A percentile compares a stretch with the other conserved stretches of the same genome.
Conservation (phyloP, 2,797 vertebrate genomes). For the Chanos chanos region DNA sequence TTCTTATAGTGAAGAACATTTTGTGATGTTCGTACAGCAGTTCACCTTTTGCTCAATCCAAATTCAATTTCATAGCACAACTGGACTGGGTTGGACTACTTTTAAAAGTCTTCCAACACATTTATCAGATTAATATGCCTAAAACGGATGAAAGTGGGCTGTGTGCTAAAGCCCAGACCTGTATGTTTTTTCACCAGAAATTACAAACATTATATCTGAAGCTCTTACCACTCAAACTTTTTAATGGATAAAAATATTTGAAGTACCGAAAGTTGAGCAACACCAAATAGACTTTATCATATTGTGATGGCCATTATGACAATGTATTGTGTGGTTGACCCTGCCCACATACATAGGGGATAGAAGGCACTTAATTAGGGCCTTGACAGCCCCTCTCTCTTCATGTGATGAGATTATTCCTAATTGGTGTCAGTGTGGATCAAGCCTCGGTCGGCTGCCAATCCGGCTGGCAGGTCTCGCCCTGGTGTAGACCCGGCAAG, state of each 20-base stretch:
- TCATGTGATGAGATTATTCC: constrained; percentile 99
- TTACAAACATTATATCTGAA: background rate
- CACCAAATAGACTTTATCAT: constrained; percentile 76
- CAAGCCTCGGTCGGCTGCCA: constrained; percentile 88
- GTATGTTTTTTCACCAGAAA: background rate
- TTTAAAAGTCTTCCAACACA: too few relatives aligned
- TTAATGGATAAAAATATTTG: too few relatives aligned
- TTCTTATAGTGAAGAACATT: constrained; percentile 45
- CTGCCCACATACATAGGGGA: constrained; percentile 89
- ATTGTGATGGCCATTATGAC: constrained; percentile 92
- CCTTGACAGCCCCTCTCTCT: constrained; percentile 95
- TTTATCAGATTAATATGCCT: too few relatives aligned
- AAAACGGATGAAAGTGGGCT: too few relatives aligned
- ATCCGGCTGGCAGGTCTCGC: constrained; percentile 91
- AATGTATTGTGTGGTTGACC: constrained; percentile 91
- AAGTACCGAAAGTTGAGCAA: constrained; percentile 58
- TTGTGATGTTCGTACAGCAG: background rate
- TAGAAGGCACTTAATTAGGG: constrained; percentile 97
- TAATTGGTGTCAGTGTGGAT: constrained; percentile 99
- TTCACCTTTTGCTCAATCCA: too few relatives aligned
- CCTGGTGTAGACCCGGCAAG: constrained; percentile 90
- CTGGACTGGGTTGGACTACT: too few relatives aligned
- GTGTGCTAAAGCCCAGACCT: too few relatives aligned
- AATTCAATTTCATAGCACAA: too few relatives aligned
- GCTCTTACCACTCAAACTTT: background rate